Evolutionary conservation across 1,140 invertebrate genomes (phyloP).

Genomic region (Hormaphis cornu): DNA sequence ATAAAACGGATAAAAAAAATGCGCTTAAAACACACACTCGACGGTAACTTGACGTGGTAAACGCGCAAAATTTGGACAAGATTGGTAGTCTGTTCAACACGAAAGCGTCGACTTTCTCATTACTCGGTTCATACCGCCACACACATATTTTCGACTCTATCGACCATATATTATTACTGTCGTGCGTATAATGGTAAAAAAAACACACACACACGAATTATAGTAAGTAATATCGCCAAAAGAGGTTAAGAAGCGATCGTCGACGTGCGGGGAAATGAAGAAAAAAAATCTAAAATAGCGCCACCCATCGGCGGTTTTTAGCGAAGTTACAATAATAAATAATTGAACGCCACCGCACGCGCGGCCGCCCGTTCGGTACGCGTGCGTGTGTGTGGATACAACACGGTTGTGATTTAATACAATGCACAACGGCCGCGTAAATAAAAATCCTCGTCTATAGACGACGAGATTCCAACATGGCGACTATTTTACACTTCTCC

Average conservation of each 20-base stretch:
- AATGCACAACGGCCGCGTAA: background rate
- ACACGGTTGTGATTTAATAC: constrained; percentile 14
- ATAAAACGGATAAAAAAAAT: no score
- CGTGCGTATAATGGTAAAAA: background rate
- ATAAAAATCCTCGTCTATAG: constrained; percentile 23
- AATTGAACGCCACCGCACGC: constrained; percentile 2
- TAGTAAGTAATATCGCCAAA: constrained; percentile 23
- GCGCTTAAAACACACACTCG: no score
- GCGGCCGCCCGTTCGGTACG: background rate
- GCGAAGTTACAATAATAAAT: background rate
- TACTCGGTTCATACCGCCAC: no score
- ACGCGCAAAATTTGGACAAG: no score
- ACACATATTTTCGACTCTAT: no score
- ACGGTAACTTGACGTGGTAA: no score
- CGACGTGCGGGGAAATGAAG: background rate
- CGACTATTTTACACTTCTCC: background rate
- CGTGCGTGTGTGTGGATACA: background rate
- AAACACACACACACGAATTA: no score
- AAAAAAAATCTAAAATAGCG: constrained; percentile 15
- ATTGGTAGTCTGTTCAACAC: no score
- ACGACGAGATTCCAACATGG: constrained; percentile 15
- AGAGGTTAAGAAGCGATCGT: background rate
- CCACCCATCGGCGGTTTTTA: constrained; percentile 11
- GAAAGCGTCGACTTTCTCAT: no score
- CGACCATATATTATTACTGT: background rate